Evolutionary conservation across 1,140 invertebrate genomes (phyloP).

Genomic region (Musca vetustissima): DNA sequence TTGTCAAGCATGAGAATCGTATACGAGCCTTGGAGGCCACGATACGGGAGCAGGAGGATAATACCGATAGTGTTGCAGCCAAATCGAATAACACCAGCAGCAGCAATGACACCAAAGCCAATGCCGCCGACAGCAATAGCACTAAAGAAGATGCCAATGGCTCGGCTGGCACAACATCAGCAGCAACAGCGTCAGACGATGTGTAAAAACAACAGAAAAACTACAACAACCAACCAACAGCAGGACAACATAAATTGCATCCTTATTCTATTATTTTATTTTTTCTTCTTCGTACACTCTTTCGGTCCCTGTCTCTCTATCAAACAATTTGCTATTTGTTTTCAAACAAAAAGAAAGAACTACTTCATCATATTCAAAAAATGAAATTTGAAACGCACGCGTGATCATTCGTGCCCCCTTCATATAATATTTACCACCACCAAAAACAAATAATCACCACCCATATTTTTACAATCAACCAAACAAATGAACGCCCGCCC

Average conservation of each 20-base stretch:
- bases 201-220: constrained; percentile 16
- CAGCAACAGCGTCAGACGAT: constrained; percentile 26
- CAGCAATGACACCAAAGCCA: constrained; percentile 30
- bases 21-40: constrained; percentile 61
- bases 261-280: too few species aligned
- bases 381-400: too few species aligned
- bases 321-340: too few species aligned
- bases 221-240: neutral
- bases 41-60: constrained; percentile 39
- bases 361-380: neutral
- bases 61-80: constrained; percentile 45
- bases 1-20: constrained; percentile 92
- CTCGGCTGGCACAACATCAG: constrained; percentile 22
- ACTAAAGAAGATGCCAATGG: constrained; percentile 25
- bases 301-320: too few species aligned
- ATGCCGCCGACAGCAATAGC: constrained; percentile 14
- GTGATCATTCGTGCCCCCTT: too few species aligned
- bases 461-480: too few species aligned
- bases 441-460: too few species aligned
- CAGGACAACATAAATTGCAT: too few species aligned
- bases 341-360: too few species aligned
- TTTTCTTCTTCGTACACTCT: too few species aligned
- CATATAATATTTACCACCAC: too few species aligned
- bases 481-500: too few species aligned
- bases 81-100: constrained; percentile 32